These are phyloP conservation scores for Catharus bicknelli DNA, from an alignment of 2,113 vertebrate genomes.

Conservation along the genomic window DNA sequence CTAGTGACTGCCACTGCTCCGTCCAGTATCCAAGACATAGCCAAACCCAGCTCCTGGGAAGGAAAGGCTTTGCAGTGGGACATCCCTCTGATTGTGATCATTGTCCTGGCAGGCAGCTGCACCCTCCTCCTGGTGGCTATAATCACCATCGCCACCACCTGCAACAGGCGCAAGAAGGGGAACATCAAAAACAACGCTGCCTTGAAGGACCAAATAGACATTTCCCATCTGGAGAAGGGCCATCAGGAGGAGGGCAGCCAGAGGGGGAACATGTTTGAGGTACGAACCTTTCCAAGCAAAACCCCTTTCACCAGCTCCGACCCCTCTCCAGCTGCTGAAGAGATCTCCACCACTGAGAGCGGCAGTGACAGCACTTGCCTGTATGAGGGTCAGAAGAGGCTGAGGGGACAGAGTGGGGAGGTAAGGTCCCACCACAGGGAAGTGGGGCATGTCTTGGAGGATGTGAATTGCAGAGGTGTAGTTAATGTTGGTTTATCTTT, in stretches of 20 bases:
- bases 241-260: slow-evolving; percentile 76
- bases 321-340: slow-evolving; percentile 72
- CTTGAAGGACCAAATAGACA: slow-evolving; percentile 74
- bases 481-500: not conserved
- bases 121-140: slow-evolving; percentile 91
- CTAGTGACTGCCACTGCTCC: slow-evolving; percentile 80
- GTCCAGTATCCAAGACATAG: slow-evolving; percentile 73
- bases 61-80: slow-evolving; percentile 85
- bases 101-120: slow-evolving; percentile 91
- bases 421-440: slow-evolving; percentile 69
- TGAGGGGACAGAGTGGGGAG: slow-evolving; percentile 82
- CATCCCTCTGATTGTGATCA: slow-evolving; percentile 89
- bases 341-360: slow-evolving; percentile 72
- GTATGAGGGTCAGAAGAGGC: slow-evolving; percentile 85
- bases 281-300: slow-evolving; percentile 85
- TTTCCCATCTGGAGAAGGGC: slow-evolving; percentile 81
- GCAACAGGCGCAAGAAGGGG: slow-evolving; percentile 86
- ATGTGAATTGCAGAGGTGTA: not conserved
- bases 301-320: slow-evolving; percentile 77
- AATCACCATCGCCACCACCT: slow-evolving; percentile 92
- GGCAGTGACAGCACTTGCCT: slow-evolving; percentile 77
- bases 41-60: slow-evolving; percentile 71
- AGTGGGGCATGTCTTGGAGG: not conserved
- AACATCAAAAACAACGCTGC: slow-evolving; percentile 68
- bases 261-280: slow-evolving; percentile 85